Conservation (phyloP, 1,140 invertebrate species). For the Rhagoletis zephyria region DNA sequence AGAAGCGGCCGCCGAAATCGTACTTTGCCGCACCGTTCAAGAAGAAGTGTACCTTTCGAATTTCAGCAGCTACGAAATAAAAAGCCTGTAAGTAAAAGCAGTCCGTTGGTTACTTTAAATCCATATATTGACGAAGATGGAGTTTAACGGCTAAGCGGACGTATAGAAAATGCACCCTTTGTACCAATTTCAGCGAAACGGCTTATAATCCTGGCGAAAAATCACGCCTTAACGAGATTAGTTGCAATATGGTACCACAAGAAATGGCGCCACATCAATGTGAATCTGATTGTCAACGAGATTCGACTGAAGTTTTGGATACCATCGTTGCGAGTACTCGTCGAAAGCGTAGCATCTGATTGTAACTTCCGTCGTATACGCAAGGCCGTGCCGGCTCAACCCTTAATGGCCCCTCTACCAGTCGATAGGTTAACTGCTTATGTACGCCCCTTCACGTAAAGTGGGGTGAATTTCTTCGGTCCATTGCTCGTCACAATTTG, state of each 20-base stretch:
- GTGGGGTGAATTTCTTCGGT: slow-evolving; percentile 67
- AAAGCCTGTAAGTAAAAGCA: background rate
- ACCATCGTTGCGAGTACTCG: background rate
- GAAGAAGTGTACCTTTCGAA: background rate
- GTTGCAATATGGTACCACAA: background rate
- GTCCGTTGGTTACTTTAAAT: background rate
- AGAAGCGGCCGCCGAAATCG: background rate
- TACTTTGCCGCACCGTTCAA: background rate
- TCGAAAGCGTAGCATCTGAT: background rate
- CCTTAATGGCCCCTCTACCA: slow-evolving; percentile 59
- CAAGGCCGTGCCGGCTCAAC: background rate
- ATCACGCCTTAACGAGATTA: slow-evolving; percentile 4
- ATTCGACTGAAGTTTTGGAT: slow-evolving; percentile 38
- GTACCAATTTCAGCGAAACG: slow-evolving; percentile 9
- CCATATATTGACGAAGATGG: slow-evolving; percentile 27
- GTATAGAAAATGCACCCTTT: background rate
- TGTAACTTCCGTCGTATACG: background rate
- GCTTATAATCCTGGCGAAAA: slow-evolving; percentile 31
- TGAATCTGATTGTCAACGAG: background rate
- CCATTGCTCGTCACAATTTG: slow-evolving; percentile 59
- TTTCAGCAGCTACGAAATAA: background rate
- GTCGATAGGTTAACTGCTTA: slow-evolving; percentile 59
- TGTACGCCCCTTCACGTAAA: slow-evolving; percentile 62
- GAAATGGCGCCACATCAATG: background rate
- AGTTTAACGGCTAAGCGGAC: background rate